Percentiles rank a stretch among this genome's conserved stretches.
Evolutionary conservation across 2,888 invertebrate genomes (phyloP).

Genomic region (Acanthopleura granulata): DNA sequence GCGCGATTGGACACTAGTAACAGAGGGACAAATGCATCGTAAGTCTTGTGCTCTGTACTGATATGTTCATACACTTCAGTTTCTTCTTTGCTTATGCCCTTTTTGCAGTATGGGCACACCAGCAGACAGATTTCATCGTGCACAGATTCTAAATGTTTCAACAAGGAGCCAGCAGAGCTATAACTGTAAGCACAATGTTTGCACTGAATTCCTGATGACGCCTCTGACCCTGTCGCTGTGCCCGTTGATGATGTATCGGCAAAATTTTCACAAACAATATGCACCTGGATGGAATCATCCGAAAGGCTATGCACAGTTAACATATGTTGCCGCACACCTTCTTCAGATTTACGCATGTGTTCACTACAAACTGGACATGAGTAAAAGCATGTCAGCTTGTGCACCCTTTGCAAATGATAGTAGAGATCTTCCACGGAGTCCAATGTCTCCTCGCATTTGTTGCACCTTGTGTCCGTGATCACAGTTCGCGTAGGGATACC

Average conservation of each 20-base stretch:
- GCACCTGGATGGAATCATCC: too few species aligned
- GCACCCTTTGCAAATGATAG: background rate
- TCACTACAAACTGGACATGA: background rate
- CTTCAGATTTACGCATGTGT: background rate
- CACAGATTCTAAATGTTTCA: constrained; percentile 11
- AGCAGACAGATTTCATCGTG: background rate
- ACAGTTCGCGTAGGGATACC: background rate
- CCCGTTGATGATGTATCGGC: too few species aligned
- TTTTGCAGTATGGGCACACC: background rate
- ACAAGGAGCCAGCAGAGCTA: background rate
- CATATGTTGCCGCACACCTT: background rate
- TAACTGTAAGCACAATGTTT: background rate
- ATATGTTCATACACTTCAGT: constrained; percentile 3
- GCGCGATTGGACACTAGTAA: background rate
- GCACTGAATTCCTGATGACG: background rate
- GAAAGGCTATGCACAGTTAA: background rate
- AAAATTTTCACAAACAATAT: too few species aligned
- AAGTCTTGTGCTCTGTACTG: background rate
- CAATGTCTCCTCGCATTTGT: background rate
- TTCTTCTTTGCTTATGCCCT: constrained; percentile 10
- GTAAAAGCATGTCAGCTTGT: background rate
- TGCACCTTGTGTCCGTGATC: background rate
- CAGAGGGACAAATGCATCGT: constrained; percentile 4
- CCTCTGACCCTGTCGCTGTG: background rate
- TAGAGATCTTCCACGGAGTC: background rate